These are phyloP conservation scores for Cairina moschata DNA, from an alignment of 2,113 vertebrate genomes.

Conservation along the genomic window DNA sequence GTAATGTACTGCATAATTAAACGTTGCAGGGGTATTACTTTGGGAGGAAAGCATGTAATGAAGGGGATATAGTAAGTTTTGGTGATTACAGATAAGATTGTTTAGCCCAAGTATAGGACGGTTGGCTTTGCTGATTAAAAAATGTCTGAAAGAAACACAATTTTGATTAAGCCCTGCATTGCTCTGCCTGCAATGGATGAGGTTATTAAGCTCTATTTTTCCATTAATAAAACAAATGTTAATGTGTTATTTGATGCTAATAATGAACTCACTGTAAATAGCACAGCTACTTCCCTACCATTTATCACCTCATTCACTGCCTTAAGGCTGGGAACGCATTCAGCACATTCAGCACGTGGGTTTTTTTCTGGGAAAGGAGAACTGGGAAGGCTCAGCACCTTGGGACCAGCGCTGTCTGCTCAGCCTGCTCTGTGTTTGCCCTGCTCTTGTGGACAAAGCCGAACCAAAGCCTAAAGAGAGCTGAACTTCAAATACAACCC, in stretches of 20 bases:
- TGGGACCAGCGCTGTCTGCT: neutral
- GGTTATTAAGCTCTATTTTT: slow-evolving; percentile 24
- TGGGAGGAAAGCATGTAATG: neutral
- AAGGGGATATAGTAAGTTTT: slow-evolving; percentile 9
- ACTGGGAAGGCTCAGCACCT: neutral
- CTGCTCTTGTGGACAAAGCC: neutral
- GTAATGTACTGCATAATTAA: slow-evolving; percentile 36
- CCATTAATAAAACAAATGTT: slow-evolving; percentile 56
- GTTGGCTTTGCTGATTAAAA: neutral
- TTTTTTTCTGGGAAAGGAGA: neutral
- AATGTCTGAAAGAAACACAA: neutral
- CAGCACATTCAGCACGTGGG: neutral
- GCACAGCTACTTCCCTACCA: neutral
- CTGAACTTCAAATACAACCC: neutral
- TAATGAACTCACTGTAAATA: slow-evolving; percentile 29
- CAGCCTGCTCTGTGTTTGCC: neutral
- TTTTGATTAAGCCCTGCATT: slow-evolving; percentile 16
- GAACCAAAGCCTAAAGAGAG: neutral
- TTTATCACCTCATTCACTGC: neutral
- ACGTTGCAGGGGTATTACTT: neutral
- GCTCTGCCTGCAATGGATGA: neutral
- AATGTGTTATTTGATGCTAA: slow-evolving; percentile 42
- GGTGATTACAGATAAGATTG: neutral
- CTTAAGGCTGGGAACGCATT: neutral
- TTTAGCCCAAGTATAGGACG: neutral